phyloP scores from a whole-genome alignment of 2,113 vertebrate genomes.

The Circaetus gallicus region DNA sequence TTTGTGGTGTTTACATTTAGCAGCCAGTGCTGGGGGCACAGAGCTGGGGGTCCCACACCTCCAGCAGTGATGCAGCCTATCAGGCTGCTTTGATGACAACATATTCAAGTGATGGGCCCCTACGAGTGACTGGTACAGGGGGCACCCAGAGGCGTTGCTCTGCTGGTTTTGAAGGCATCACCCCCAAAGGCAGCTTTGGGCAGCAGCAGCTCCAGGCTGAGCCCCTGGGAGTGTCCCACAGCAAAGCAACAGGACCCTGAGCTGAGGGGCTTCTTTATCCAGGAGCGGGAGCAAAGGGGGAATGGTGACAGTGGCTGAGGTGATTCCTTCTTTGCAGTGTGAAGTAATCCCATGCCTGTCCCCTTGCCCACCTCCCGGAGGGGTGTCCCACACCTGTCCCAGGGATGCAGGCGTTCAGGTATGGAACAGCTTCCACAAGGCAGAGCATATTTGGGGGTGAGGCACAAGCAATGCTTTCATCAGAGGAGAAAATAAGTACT shows the following conservation, averaged over 20 bases:
- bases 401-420: not conserved
- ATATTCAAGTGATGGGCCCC: not conserved
- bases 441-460: not conserved
- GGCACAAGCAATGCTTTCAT: not conserved
- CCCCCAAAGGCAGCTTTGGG: not conserved
- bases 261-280: not conserved
- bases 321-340: not conserved
- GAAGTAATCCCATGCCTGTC: not conserved
- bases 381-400: fast-evolving
- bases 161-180: not conserved
- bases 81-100: not conserved
- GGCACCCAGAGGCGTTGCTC: not conserved
- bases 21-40: fast-evolving
- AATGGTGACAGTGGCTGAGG: not conserved
- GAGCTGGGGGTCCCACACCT: not conserved
- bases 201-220: not conserved
- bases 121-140: fast-evolving
- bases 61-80: not conserved
- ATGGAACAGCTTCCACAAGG: not conserved
- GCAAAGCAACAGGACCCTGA: not conserved
- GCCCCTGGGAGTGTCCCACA: not conserved
- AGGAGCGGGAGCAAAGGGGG: not conserved
- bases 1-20: not conserved
- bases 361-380: not conserved
- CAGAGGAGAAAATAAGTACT: not conserved